A percentile compares a stretch with the other conserved stretches of the same genome.
Evolutionary conservation across 2,888 invertebrate species (phyloP).

Genomic region (Parnassius apollo): DNA sequence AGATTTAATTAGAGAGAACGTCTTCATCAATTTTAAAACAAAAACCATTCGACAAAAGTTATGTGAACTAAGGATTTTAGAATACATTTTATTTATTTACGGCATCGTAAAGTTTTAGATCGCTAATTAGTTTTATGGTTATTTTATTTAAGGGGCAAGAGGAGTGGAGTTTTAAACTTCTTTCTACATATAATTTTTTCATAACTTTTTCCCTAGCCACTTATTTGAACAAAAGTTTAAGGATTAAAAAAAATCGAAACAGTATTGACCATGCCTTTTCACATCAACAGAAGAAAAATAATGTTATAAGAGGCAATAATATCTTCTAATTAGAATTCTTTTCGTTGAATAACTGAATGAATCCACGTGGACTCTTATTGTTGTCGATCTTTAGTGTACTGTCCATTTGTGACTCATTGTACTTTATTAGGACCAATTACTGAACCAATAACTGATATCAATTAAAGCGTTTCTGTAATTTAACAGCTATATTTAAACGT

Average conservation of each 20-base stretch:
- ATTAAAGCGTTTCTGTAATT: constrained; percentile 12
- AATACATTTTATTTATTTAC: constrained; percentile 70
- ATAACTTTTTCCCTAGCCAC: neutral
- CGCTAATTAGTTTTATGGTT: constrained; percentile 73
- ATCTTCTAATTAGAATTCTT: constrained; percentile 38
- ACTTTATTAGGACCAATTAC: constrained; percentile 44
- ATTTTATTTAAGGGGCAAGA: constrained; percentile 59
- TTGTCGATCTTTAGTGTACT: constrained; percentile 49
- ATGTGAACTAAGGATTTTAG: constrained; percentile 49
- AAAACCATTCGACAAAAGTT: constrained; percentile 52
- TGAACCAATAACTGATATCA: constrained; percentile 39
- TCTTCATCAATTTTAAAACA: constrained; percentile 61
- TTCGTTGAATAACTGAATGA: constrained; percentile 44
- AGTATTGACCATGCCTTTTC: neutral
- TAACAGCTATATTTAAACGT: neutral
- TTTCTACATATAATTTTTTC: constrained; percentile 11
- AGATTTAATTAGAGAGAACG: constrained; percentile 60
- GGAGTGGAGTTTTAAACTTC: constrained; percentile 36
- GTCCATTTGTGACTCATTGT: constrained; percentile 51
- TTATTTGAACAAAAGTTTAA: no score
- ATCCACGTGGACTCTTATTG: constrained; percentile 44
- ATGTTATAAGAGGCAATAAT: constrained; percentile 15
- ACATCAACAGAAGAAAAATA: constrained; percentile 6
- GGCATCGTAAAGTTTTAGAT: constrained; percentile 65
- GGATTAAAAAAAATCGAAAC: no score